A percentile compares a stretch with the other conserved stretches of the same genome.
phyloP scores from a whole-genome alignment of 2,888 invertebrate species.

The Cyaniris semiargus region DNA sequence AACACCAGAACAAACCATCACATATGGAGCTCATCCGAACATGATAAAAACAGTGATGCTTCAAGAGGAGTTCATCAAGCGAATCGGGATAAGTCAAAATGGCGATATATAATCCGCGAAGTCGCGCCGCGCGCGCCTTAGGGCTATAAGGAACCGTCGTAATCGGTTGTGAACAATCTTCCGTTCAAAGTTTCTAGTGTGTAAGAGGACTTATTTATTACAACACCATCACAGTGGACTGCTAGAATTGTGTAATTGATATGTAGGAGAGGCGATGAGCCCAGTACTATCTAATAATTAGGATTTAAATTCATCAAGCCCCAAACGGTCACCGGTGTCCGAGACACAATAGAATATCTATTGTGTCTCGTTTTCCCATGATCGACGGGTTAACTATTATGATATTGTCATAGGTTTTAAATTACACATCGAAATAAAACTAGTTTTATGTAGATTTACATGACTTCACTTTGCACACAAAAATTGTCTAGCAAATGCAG shows the following conservation, averaged over 20 bases:
- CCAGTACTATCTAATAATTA: conserved; percentile 49
- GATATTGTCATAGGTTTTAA: conserved; percentile 36
- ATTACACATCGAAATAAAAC: conserved; percentile 31
- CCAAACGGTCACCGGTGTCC: no score
- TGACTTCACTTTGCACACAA: neutral
- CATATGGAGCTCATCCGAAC: conserved; percentile 69
- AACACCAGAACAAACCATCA: conserved; percentile 63
- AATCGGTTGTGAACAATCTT: conserved; percentile 77
- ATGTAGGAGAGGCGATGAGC: conserved; percentile 47
- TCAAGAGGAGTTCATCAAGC: conserved; percentile 77
- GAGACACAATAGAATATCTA: no score
- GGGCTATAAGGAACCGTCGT: conserved; percentile 74
- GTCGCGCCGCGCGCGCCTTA: conserved; percentile 76
- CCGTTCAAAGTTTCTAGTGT: conserved; percentile 74
- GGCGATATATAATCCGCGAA: conserved; percentile 78
- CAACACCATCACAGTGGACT: conserved; percentile 71
- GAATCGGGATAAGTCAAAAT: conserved; percentile 78
- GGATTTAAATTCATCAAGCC: no score
- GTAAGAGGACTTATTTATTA: conserved; percentile 78
- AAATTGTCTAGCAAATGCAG: neutral
- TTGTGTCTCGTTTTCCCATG: no score
- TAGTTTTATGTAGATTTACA: conserved; percentile 25
- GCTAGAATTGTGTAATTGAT: conserved; percentile 47
- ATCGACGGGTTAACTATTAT: conserved; percentile 30
- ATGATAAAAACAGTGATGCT: conserved; percentile 78